phyloP scores from a whole-genome alignment of 2,888 invertebrate genomes.

The Aporophyla nigra region DNA sequence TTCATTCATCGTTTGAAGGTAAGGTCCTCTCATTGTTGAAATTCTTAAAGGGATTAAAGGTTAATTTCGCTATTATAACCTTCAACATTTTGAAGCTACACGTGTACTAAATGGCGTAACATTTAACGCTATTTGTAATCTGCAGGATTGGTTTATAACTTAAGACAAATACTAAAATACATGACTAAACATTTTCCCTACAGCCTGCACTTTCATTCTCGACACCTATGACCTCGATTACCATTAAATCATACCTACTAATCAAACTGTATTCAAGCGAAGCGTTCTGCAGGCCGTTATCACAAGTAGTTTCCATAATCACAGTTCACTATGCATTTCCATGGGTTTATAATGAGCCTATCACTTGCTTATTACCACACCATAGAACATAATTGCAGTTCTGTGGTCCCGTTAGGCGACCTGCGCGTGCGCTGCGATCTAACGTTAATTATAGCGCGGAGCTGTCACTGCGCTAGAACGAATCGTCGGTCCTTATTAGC shows the following conservation, averaged over 20 bases:
- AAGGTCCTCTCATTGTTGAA: neutral
- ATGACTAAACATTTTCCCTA: conserved; percentile 8
- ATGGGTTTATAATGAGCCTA: conserved; percentile 62
- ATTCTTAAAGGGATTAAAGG: conserved; percentile 37
- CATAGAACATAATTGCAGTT: conserved; percentile 69
- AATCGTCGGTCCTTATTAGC: conserved; percentile 61
- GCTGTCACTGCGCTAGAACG: conserved; percentile 53
- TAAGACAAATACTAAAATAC: conserved; percentile 6
- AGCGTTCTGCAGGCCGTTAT: conserved; percentile 45
- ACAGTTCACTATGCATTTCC: conserved; percentile 47
- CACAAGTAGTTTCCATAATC: conserved; percentile 48
- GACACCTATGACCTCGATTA: conserved; percentile 38
- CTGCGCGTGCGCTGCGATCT: conserved; percentile 67
- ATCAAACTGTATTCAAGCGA: conserved; percentile 55
- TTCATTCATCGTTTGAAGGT: conserved; percentile 23
- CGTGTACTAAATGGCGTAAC: neutral
- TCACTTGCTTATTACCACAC: conserved; percentile 65
- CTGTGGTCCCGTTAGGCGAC: conserved; percentile 67
- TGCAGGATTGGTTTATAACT: neutral
- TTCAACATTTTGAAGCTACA: conserved; percentile 3
- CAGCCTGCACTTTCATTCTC: conserved; percentile 35
- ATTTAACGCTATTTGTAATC: neutral
- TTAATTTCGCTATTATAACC: conserved; percentile 20
- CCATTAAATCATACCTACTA: conserved; percentile 41
- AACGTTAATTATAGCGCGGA: conserved; percentile 68